Evolutionary conservation across 2,113 vertebrate genomes (phyloP).

Genomic region (Formicarius rufipectus): DNA sequence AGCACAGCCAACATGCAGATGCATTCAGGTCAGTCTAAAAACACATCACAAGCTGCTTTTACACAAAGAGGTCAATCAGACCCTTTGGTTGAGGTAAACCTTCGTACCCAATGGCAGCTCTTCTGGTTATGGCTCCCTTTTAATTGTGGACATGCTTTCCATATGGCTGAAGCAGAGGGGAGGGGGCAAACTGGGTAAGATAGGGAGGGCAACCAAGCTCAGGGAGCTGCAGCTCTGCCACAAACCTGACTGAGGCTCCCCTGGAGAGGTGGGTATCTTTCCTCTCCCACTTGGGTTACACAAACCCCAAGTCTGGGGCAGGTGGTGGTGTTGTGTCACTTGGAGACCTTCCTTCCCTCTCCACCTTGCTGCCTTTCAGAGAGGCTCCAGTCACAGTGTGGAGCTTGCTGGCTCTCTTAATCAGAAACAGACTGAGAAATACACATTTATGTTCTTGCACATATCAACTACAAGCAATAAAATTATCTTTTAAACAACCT

Average conservation of each 20-base stretch:
- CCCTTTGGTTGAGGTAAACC: background rate
- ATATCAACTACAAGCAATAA: background rate
- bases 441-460: background rate
- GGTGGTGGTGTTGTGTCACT: no score
- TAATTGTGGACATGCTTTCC: rapidly evolving
- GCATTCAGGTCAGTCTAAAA: background rate
- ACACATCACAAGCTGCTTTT: background rate
- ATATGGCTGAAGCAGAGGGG: background rate
- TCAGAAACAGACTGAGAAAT: background rate
- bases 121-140: background rate
- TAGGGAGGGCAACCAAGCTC: background rate
- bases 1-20: background rate
- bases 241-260: background rate
- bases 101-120: rapidly evolving
- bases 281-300: no score
- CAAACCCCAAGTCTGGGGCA: no score
- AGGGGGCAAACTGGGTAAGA: rapidly evolving
- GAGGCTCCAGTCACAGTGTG: background rate
- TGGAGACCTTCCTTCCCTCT: background rate
- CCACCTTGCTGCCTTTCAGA: background rate
- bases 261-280: background rate
- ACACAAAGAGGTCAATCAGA: background rate
- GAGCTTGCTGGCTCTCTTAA: background rate
- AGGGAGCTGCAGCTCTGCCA: background rate
- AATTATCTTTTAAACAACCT: background rate